Evolutionary conservation across 1,140 invertebrate genomes (phyloP), one percentile per base, ranked within the genome.

Genomic region (Pararge aegeria): DNA sequence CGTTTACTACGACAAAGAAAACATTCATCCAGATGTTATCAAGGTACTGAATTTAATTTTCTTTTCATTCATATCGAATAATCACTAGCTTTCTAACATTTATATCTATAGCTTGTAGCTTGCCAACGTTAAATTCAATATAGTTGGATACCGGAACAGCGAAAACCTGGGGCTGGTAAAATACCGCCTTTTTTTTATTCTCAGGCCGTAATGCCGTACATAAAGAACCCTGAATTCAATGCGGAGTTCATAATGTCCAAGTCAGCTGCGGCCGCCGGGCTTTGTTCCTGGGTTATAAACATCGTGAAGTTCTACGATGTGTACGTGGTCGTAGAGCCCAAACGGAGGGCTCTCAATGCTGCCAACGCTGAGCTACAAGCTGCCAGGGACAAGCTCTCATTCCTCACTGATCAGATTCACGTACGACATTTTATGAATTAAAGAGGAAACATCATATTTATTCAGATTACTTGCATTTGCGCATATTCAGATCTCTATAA

Each of bases 211-310:
- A 73, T 75, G 57, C 84, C 88, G 5, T 91, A 89, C 74, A 91
- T 91, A 2, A 90, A 93, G 75, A 90, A 93, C 71, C 91, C 93
- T 40, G 96, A 97, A 60, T 98, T 99, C 78, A 93, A 95, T 60
- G 95, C 97, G 0, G 96, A 97, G 16, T 94, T 96, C 52, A 95
- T 99, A 64, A 84, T 93, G 58, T 91, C 93, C 0, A 98, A 98
- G 89, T 98, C 97, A 0, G 92, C 93, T 46, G 97, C 98, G 30
- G 98, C 97, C 16, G 95, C 96, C 52, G 97, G 95, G 53, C 88
- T 99, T 0, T 98, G 97, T 77, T 94, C 96, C 9, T 99, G 97
- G 97, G 97, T 97, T 0, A 95, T 97, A 54, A 98, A 98, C 83
- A 98, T 99, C 64, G 92, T 96, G 72, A 94, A 93, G 42, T 99